Evolutionary conservation across 1,140 invertebrate species (phyloP).

Genomic region (Thaumetopoea pityocampa): DNA sequence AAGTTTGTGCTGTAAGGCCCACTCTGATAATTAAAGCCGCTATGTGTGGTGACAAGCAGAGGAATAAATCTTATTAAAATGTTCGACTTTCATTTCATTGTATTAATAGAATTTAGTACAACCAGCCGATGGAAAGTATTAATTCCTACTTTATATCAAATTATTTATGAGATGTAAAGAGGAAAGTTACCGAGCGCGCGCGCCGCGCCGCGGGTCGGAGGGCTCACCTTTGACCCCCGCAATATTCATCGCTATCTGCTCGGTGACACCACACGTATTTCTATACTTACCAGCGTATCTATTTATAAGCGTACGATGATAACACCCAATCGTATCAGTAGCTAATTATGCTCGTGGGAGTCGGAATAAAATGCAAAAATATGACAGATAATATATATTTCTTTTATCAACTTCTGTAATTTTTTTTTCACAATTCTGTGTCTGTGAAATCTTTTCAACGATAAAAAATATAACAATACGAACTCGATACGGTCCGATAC

Average conservation of each 20-base stretch:
- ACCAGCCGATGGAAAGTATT: conserved; percentile 4
- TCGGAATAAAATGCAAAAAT: conserved; percentile 61
- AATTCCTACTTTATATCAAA: background rate
- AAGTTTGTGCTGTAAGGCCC: too few relatives aligned
- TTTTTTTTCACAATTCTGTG: conserved; percentile 58
- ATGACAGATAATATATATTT: conserved; percentile 51
- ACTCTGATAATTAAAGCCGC: too few relatives aligned
- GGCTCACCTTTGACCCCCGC: conserved; percentile 51
- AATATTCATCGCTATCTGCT: conserved; percentile 38
- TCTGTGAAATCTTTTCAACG: conserved; percentile 69
- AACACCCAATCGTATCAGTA: too few relatives aligned
- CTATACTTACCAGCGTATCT: conserved; percentile 20
- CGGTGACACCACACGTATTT: conserved; percentile 30
- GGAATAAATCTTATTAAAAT: too few relatives aligned
- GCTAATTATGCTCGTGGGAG: too few relatives aligned
- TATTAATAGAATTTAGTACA: background rate
- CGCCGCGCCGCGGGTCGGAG: conserved; percentile 33
- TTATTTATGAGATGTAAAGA: conserved; percentile 34
- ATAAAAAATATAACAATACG: conserved; percentile 73
- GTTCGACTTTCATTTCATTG: too few relatives aligned
- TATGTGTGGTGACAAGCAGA: too few relatives aligned
- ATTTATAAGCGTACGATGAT: conserved; percentile 10
- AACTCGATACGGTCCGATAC: conserved; percentile 60
- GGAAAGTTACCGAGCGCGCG: conserved; percentile 62
- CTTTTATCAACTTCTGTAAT: conserved; percentile 64